A percentile compares a stretch with the other conserved stretches of the same genome.
Evolutionary conservation across 1,140 invertebrate genomes (phyloP).

Genomic region (Drosophila takahashii): DNA sequence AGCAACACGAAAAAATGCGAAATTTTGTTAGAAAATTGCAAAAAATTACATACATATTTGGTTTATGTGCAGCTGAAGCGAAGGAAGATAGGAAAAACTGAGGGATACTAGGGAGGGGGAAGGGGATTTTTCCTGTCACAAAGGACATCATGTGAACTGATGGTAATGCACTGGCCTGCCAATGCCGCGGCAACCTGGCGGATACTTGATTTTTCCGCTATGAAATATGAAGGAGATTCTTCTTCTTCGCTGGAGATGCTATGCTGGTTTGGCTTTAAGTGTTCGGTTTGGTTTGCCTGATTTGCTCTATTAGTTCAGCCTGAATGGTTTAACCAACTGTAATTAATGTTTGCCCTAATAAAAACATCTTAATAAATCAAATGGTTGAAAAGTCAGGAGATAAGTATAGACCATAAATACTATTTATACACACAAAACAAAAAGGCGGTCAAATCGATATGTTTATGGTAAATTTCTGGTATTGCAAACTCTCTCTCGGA

Average conservation of each 20-base stretch:
- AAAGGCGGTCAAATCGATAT: too few species aligned
- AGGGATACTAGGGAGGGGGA: neutral
- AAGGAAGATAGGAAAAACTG: slow-evolving; percentile 38
- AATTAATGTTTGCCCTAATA: slow-evolving; percentile 37
- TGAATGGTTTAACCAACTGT: slow-evolving; percentile 1
- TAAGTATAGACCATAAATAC: neutral
- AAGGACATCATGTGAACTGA: slow-evolving; percentile 56
- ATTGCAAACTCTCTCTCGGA: too few species aligned
- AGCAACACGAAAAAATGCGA: slow-evolving; percentile 69
- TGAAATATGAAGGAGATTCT: slow-evolving; percentile 46
- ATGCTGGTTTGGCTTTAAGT: slow-evolving; percentile 32
- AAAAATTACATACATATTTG: slow-evolving; percentile 81
- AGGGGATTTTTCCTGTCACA: slow-evolving; percentile 30
- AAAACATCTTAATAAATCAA: slow-evolving; percentile 74
- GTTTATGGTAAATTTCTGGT: too few species aligned
- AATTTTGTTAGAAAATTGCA: slow-evolving; percentile 82
- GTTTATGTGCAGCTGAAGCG: slow-evolving; percentile 53
- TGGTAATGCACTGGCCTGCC: slow-evolving; percentile 66
- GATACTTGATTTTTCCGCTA: slow-evolving; percentile 61
- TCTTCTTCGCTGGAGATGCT: neutral
- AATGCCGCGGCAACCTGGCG: slow-evolving; percentile 27
- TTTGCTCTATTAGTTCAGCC: neutral
- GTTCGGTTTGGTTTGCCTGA: neutral
- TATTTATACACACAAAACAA: too few species aligned
- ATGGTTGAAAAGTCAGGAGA: neutral